These are phyloP conservation scores for Xiphophorus hellerii DNA, from an alignment of 2,113 vertebrate species.

Conservation along the genomic window DNA sequence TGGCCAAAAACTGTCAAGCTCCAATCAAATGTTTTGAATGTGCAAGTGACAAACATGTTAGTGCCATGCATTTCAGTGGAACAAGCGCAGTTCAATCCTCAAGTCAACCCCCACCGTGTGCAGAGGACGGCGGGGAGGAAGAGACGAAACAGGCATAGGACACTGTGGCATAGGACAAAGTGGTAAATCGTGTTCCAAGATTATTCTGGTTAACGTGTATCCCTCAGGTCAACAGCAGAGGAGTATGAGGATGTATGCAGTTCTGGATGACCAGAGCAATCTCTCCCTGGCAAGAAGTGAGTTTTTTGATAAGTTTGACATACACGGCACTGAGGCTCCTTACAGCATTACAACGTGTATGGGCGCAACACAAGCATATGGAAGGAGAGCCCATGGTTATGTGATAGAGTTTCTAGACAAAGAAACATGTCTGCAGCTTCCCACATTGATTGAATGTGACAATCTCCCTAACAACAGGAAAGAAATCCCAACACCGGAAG, in stretches of 20 bases:
- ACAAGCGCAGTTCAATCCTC: too few species aligned
- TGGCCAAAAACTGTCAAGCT: too few species aligned
- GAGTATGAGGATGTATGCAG: neutral
- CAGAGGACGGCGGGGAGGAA: neutral
- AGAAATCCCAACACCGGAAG: neutral
- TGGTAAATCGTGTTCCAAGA: neutral
- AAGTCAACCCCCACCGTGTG: neutral
- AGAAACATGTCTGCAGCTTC: neutral
- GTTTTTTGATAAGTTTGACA: neutral
- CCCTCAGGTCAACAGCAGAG: neutral
- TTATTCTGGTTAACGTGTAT: conserved; percentile 1
- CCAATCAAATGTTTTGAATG: too few species aligned
- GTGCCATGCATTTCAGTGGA: too few species aligned
- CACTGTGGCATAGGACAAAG: neutral
- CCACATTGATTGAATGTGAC: conserved; percentile 2
- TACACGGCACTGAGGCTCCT: neutral
- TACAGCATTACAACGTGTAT: neutral
- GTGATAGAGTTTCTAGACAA: neutral
- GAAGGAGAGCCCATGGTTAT: neutral
- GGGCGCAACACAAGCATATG: neutral
- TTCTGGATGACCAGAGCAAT: conserved; percentile 1
- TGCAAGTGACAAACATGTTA: too few species aligned
- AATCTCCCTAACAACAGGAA: neutral
- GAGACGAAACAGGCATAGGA: neutral
- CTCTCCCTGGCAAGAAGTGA: neutral